These are phyloP conservation scores for Seira sanloemensis DNA, from an alignment of 2,888 invertebrate genomes.

Conservation along the genomic window DNA sequence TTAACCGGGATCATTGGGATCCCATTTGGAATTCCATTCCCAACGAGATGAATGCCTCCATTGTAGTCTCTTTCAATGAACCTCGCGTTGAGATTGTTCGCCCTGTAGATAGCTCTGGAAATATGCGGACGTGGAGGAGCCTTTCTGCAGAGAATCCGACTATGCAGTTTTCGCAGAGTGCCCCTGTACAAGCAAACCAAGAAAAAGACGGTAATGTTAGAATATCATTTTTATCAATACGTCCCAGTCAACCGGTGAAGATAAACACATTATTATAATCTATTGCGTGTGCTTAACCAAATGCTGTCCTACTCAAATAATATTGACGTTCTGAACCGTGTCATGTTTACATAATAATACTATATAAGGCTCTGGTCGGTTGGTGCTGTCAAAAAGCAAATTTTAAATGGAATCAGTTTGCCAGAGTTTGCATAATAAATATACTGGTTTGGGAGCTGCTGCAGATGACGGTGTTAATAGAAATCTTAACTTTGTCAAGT, in stretches of 20 bases:
- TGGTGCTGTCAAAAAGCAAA: too few relatives aligned
- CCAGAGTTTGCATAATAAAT: too few relatives aligned
- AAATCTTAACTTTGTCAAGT: too few relatives aligned
- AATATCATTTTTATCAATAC: background rate
- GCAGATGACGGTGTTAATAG: too few relatives aligned
- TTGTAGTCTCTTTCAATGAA: constrained; percentile 66
- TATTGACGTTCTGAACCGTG: too few relatives aligned
- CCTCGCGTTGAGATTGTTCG: constrained; percentile 66
- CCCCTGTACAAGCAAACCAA: constrained; percentile 75
- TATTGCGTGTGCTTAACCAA: too few relatives aligned
- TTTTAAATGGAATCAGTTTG: too few relatives aligned
- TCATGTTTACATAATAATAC: too few relatives aligned
- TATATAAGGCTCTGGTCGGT: too few relatives aligned
- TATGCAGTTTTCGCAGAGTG: constrained; percentile 77
- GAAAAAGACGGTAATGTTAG: background rate
- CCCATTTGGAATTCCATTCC: constrained; percentile 18
- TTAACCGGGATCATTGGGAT: constrained; percentile 65
- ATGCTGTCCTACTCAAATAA: too few relatives aligned
- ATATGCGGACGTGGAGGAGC: constrained; percentile 72
- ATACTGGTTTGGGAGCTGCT: too few relatives aligned
- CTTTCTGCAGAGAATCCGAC: constrained; percentile 76
- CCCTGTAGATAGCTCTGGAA: constrained; percentile 71
- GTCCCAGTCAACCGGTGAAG: background rate
- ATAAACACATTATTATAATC: too few relatives aligned
- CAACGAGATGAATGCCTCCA: constrained; percentile 40